Base-by-base conservation (phyloP, 2,797 vertebrate genomes). In the Gadopsis marmoratus region DNA sequence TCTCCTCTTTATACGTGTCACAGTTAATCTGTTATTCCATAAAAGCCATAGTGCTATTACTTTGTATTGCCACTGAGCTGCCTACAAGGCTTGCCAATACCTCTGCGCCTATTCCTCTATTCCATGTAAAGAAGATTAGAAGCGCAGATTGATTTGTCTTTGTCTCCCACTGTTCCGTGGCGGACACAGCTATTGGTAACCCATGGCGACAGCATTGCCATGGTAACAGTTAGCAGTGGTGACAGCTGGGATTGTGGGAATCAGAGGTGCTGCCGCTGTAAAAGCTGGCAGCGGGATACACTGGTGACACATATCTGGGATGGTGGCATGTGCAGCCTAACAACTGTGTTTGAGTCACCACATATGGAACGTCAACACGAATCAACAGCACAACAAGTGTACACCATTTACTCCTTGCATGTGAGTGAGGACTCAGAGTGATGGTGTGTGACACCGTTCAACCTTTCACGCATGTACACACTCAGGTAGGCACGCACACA, bases 91-190 rank as follows among this genome's bases (percentile, higher is more conserved):
- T 74, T 81, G 84, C 79, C 88, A 83, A 59, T 67, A 78, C 74
- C 71, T 59, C 71, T n/a, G 63, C 3, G 12, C 76, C 65, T 59
- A 31, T 76, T 83, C 69, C 73, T 88, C 76, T 66, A 43, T 82
- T 89, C 74, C 80, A 81, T 87, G 86, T 88, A 86, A 88, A 86
- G 88, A 88, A 88, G 89, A 92, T 93, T 89, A 92, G 82, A 86
- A 65, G 78, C 61, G 23, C 77, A 81, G 84, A 92, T 91, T 92
- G 93, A 92, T 91, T 92, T 86, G 80, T 91, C 86, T 94, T 90
- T 88, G 91, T 90, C 84, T 93, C 87, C 74, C 43, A 56, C 90
- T 87, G 87, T 90, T 91, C 68, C 33, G 59, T 10, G 8, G 63
- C 29, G 47, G 83, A 81, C 82, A 83, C 54, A 62, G 86, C 83